A percentile compares a stretch with the other conserved stretches of the same genome.
Evolutionary conservation across 2,797 vertebrate species (phyloP).

Genomic region (Anisognathus igniventris): DNA sequence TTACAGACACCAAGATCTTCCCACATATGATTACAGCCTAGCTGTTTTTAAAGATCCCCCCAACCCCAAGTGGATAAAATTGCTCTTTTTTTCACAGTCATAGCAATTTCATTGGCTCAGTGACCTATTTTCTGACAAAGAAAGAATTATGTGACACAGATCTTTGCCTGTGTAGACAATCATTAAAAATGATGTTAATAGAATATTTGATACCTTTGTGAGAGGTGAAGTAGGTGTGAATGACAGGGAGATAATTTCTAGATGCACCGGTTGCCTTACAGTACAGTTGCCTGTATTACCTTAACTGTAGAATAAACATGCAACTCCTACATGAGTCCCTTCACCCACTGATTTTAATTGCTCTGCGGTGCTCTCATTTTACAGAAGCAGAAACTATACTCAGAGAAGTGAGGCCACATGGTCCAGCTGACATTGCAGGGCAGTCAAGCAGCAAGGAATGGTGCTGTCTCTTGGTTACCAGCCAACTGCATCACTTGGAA

Average conservation of each 20-base stretch:
- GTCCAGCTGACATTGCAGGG: background rate
- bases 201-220: background rate
- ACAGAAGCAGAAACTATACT: background rate
- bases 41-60: background rate
- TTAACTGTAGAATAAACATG: background rate
- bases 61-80: background rate
- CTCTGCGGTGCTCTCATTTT: background rate
- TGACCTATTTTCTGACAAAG: conserved; percentile 5
- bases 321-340: background rate
- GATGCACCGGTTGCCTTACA: background rate
- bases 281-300: background rate
- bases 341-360: background rate
- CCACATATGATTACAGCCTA: background rate
- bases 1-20: conserved; percentile 27
- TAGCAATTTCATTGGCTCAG: conserved; percentile 16
- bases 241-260: background rate
- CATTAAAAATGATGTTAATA: background rate
- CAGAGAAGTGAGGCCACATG: background rate
- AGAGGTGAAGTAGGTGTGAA: background rate
- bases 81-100: background rate
- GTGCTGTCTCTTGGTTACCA: background rate
- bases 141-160: conserved; percentile 7
- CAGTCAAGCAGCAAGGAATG: background rate
- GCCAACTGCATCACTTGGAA: background rate
- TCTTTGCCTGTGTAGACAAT: background rate